Percentiles rank a stretch among this genome's conserved stretches.
Evolutionary conservation across 2,888 invertebrate genomes (phyloP).

Genomic region (Orgyia antiqua): DNA sequence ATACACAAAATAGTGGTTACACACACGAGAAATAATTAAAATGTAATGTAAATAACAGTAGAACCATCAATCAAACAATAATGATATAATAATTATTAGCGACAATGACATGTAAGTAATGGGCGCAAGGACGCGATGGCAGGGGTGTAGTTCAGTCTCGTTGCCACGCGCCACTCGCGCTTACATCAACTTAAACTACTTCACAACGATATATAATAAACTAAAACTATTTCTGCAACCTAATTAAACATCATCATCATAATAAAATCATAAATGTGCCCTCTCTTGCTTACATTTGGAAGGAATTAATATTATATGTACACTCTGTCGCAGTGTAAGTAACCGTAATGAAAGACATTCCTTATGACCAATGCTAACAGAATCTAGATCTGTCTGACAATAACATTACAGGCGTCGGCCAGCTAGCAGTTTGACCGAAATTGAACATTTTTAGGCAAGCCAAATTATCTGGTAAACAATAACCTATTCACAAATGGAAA

Average conservation of each 20-base stretch:
- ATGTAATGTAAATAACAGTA: slow-evolving; percentile 64
- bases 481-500: slow-evolving; percentile 30
- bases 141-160: slow-evolving; percentile 74
- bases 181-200: slow-evolving; percentile 67
- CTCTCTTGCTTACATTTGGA: slow-evolving; percentile 60
- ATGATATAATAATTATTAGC: slow-evolving; percentile 56
- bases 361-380: slow-evolving; percentile 45
- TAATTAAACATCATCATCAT: slow-evolving; percentile 57
- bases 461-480: slow-evolving; percentile 28
- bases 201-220: slow-evolving; percentile 74
- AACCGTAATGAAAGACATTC: slow-evolving; percentile 38
- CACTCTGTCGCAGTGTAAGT: slow-evolving; percentile 55
- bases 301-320: slow-evolving; percentile 68
- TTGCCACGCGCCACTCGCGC: slow-evolving; percentile 57
- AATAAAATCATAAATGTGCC: slow-evolving; percentile 60
- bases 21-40: slow-evolving; percentile 61
- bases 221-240: slow-evolving; percentile 73
- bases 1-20: slow-evolving; percentile 65
- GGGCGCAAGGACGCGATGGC: slow-evolving; percentile 53
- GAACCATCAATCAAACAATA: slow-evolving; percentile 67
- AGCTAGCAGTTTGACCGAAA: slow-evolving; percentile 4
- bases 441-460: slow-evolving; percentile 20
- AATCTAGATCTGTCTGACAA: slow-evolving; percentile 33
- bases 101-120: slow-evolving; percentile 61
- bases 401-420: slow-evolving; percentile 7